phyloP scores from a whole-genome alignment of 2,888 invertebrate species.

The Bembecia ichneumoniformis region DNA sequence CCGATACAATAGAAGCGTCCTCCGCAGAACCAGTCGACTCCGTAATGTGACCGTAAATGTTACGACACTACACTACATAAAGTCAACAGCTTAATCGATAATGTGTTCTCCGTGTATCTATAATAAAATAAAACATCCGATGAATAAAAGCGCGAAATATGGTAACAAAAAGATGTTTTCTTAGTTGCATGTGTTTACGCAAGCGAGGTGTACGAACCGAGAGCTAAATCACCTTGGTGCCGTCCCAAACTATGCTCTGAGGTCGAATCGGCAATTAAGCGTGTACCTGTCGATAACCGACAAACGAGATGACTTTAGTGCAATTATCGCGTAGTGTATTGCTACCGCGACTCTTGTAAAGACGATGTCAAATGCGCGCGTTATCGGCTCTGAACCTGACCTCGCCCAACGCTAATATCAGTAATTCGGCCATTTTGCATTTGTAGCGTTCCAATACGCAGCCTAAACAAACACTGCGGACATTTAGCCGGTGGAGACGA shows the following conservation, averaged over 20 bases:
- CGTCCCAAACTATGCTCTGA: slow-evolving; percentile 63
- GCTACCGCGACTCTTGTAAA: slow-evolving; percentile 20
- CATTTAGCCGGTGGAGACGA: slow-evolving; percentile 14
- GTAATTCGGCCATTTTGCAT: slow-evolving; percentile 6
- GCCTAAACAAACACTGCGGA: slow-evolving; percentile 40
- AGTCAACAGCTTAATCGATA: slow-evolving; percentile 13
- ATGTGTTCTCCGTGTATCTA: slow-evolving; percentile 1
- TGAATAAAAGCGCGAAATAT: slow-evolving; percentile 1
- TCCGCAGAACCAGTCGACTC: not conserved
- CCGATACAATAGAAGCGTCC: too few species aligned
- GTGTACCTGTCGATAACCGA: slow-evolving; percentile 37
- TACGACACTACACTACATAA: slow-evolving; percentile 1
- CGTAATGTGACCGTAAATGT: slow-evolving; percentile 9
- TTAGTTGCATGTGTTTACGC: slow-evolving; percentile 58
- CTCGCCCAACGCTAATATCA: slow-evolving; percentile 43
- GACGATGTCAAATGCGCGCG: slow-evolving; percentile 28
- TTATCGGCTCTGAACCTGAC: slow-evolving; percentile 38
- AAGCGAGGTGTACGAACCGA: slow-evolving; percentile 59
- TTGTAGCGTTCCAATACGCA: slow-evolving; percentile 23
- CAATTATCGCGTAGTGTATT: slow-evolving; percentile 15
- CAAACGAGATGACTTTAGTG: slow-evolving; percentile 54
- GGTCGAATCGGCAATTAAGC: slow-evolving; percentile 54
- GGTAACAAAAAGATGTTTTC: slow-evolving; percentile 26
- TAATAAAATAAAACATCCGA: not conserved
- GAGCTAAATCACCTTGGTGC: slow-evolving; percentile 50